Evolutionary conservation across 1,140 invertebrate genomes (phyloP), one percentile per base, ranked within the genome.

Genomic region (Copidosoma floridanum): DNA sequence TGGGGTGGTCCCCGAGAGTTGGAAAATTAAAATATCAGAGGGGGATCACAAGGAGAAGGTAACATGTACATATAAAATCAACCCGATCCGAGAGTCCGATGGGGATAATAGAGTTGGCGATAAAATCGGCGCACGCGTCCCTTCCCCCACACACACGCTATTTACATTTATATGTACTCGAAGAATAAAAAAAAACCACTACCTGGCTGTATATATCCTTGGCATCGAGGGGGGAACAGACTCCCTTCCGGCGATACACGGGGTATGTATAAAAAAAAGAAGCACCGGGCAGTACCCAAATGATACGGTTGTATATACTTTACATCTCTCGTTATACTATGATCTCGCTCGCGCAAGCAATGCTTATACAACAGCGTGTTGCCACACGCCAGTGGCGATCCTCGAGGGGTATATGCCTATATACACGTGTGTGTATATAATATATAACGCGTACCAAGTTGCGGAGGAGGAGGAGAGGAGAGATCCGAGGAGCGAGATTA

Each of bases 401-500:
- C n/a, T n/a, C n/a, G n/a, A n/a, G n/a, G n/a, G n/a, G n/a, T n/a
- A n/a, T n/a, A n/a, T n/a, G n/a, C n/a, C n/a, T n/a, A n/a, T n/a
- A n/a, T n/a, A n/a, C n/a, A n/a, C n/a, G n/a, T n/a, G n/a, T n/a
- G n/a, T n/a, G n/a, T n/a, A n/a, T n/a, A n/a, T n/a, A n/a, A n/a
- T n/a, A n/a, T n/a, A n/a, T n/a, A n/a, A n/a, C n/a, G n/a, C n/a
- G n/a, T n/a, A n/a, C n/a, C n/a, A n/a, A n/a, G n/a, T n/a, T n/a
- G 23, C 14, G 35, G 26, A 20, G 27, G 14, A 53, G 38, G n/a
- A 23, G 46, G 52, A 29, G 48, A 27, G 23, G 21, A 27, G 44
- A 57, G 44, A 48, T 21, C 50, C 40, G 52, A 50, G 52, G 54
- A 27, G 61, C 61, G 59, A 71, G 74, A 74, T 75, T 74, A 75